Base-by-base conservation (phyloP, 2,113 vertebrate species). In the Tyrannus savana region DNA sequence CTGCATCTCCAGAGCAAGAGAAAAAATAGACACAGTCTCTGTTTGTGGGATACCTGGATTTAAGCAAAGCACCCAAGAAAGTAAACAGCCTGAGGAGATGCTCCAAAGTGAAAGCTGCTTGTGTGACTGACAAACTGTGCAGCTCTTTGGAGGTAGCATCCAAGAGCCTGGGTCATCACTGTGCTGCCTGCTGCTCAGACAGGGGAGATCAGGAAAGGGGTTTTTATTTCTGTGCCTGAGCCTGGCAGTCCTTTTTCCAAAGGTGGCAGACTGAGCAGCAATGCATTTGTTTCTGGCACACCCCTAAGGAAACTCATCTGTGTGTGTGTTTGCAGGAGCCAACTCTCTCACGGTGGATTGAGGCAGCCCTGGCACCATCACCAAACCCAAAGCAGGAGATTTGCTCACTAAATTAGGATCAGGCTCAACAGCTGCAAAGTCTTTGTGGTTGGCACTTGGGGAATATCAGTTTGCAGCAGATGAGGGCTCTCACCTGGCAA, bases 401-500 rank as follows among this genome's bases (percentile, higher is more conserved):
- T 91, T 94, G 81, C 82, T 93, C 59, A 7, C 87, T 91, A 69
- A 91, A 94, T 6, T 76, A 39, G 59, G 87, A 95, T 94, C 85
- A 85, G 81, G 58, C 71, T 80, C 63, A 83, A 74, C 84, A 93
- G 62, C 67, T 94, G 87, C 37, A 30, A 66, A 72, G 73, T 14
- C 89, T 93, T 87, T 93, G 84, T 91, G 78, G n/a, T 4, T 93
- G 78, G 87, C 80, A 14, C 46, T 66, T 85, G n/a, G 77, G 82
- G 94, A 91, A 30, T 87, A 91, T 53, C 46, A 83, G 0, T 46
- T 77, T 69, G 42, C 71, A 83, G 81, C 81, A 85, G 78, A 91
- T 69, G 84, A 96, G 59, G 63, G 71, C 82, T 96, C 78, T 95
- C 82, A 95, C 95, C 94, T 96, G 71, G 84, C 71, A 94, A 93